Conservation (phyloP, 2,888 invertebrate species). For the Synergus japonicus region DNA sequence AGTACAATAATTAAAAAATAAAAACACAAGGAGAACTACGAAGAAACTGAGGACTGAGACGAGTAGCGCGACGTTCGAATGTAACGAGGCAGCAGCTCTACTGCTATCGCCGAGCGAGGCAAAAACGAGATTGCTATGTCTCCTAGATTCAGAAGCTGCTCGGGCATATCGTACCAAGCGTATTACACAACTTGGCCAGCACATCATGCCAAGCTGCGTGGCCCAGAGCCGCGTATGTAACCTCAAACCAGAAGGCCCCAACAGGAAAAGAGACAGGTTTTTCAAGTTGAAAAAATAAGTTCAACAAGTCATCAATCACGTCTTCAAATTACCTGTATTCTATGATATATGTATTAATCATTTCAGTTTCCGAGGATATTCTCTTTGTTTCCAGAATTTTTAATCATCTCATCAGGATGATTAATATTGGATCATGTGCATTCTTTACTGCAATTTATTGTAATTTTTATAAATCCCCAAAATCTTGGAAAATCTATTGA, state of each 20-base stretch:
- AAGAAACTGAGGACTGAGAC: neutral
- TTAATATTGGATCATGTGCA: too few relatives aligned
- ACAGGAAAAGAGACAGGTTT: conserved; percentile 1
- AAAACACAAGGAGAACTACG: conserved; percentile 6
- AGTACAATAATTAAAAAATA: neutral
- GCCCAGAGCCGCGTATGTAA: conserved; percentile 64
- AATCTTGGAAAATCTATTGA: too few relatives aligned
- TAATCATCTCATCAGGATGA: too few relatives aligned
- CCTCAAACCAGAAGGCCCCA: conserved; percentile 51
- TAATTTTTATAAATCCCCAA: too few relatives aligned
- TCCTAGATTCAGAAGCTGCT: conserved; percentile 52
- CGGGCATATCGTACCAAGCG: conserved; percentile 52
- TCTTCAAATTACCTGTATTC: too few relatives aligned
- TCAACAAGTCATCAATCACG: neutral
- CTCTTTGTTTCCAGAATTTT: too few relatives aligned
- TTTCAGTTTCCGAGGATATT: too few relatives aligned
- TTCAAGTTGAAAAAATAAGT: conserved; percentile 4
- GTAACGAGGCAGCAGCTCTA: conserved; percentile 50
- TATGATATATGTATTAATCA: too few relatives aligned
- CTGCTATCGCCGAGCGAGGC: conserved; percentile 48
- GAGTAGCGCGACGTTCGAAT: conserved; percentile 47
- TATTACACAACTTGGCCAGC: conserved; percentile 65
- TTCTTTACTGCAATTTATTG: too few relatives aligned
- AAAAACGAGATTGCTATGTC: conserved; percentile 51
- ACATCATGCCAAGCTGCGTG: conserved; percentile 69